A percentile compares a stretch with the other conserved stretches of the same genome.
Conservation (phyloP, 2,888 invertebrate genomes). For the Allolobophora icterica region DNA sequence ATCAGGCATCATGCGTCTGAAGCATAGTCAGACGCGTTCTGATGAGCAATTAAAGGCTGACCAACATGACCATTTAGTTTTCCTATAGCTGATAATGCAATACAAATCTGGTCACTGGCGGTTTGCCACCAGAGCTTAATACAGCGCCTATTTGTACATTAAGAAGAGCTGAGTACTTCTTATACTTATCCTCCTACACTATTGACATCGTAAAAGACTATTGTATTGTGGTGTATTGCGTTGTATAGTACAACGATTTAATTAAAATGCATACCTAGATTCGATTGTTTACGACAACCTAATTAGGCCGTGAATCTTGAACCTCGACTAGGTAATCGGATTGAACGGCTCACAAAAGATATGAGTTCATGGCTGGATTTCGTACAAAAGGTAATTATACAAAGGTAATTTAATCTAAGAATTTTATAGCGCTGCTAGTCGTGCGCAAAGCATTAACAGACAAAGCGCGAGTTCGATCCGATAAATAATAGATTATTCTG, state of each 20-base stretch:
- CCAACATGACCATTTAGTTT: no score
- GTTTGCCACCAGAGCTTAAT: no score
- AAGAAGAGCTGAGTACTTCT: no score
- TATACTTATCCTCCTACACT: not conserved
- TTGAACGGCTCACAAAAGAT: not conserved
- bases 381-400: not conserved
- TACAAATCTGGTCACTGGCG: no score
- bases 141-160: no score
- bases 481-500: not conserved
- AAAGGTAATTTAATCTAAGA: not conserved
- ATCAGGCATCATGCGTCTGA: no score
- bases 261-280: not conserved
- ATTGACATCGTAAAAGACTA: not conserved
- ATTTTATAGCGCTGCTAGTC: not conserved
- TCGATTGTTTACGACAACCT: not conserved
- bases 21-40: no score
- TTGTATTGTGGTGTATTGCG: no score
- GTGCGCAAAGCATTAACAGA: not conserved
- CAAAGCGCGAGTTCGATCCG: not conserved
- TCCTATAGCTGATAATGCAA: no score
- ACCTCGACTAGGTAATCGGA: not conserved
- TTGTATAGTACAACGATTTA: not conserved
- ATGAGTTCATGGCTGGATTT: not conserved
- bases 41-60: no score
- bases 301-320: not conserved